These are phyloP conservation scores for Andrena flavipes DNA, from an alignment of 2,888 invertebrate genomes.

Conservation along the genomic window DNA sequence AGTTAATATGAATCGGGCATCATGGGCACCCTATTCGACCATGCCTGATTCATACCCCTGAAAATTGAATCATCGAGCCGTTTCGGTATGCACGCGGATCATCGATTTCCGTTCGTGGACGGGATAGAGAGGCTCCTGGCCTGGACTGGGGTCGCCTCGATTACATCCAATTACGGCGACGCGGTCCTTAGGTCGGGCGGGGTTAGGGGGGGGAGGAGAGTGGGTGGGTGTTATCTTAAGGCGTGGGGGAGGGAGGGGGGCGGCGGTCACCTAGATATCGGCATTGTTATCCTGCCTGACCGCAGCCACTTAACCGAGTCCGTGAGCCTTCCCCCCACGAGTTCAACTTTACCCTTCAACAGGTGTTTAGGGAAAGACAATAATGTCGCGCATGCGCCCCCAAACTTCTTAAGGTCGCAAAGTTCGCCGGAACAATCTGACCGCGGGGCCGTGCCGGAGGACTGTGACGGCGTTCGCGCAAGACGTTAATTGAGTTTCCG, in stretches of 20 bases:
- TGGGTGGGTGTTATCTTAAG: constrained; percentile 55
- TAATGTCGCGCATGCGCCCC: constrained; percentile 84
- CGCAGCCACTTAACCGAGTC: constrained; percentile 82
- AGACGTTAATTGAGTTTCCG: constrained; percentile 63
- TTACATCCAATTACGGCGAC: constrained; percentile 52
- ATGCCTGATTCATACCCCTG: not conserved
- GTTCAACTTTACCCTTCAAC: constrained; percentile 84
- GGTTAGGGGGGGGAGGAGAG: too few species aligned
- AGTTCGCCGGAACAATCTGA: constrained; percentile 74
- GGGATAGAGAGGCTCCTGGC: constrained; percentile 5
- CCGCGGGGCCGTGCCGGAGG: constrained; percentile 61
- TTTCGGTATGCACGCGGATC: constrained; percentile 30
- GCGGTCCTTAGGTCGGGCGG: constrained; percentile 43
- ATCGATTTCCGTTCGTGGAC: constrained; percentile 47
- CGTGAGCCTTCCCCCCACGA: constrained; percentile 78
- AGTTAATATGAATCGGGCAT: too few species aligned
- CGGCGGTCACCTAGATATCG: constrained; percentile 74
- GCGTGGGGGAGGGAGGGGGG: not conserved
- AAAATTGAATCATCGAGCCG: constrained; percentile 43
- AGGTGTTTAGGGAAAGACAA: constrained; percentile 85
- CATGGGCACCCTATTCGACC: too few species aligned
- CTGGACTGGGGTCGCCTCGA: constrained; percentile 27
- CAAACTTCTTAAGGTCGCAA: constrained; percentile 79
- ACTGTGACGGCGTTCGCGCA: constrained; percentile 47
- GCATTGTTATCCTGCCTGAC: constrained; percentile 81